phyloP scores from a whole-genome alignment of 2,113 vertebrate species.

The Percina caprodes region DNA sequence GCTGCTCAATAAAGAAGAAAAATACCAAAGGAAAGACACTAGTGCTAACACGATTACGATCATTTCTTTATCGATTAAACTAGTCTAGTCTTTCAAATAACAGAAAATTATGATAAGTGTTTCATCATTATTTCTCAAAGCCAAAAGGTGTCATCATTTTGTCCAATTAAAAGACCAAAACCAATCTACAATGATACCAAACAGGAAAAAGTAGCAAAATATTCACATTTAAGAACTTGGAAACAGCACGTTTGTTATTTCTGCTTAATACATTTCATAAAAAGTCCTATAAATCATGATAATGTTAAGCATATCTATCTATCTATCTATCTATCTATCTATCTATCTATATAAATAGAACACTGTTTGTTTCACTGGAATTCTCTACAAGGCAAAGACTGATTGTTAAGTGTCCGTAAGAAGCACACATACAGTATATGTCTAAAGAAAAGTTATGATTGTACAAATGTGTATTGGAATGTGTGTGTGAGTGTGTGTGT shows the following conservation, averaged over 20 bases:
- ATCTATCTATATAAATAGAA: too few relatives aligned
- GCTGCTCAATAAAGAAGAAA: not conserved
- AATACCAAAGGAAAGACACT: too few relatives aligned
- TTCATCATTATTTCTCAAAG: not conserved
- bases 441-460: not conserved
- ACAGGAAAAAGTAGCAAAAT: too few relatives aligned
- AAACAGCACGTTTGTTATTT: not conserved
- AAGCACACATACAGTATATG: not conserved
- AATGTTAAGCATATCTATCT: too few relatives aligned
- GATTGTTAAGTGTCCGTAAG: not conserved
- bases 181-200: too few relatives aligned
- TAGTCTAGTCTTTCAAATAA: not conserved
- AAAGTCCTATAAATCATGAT: not conserved
- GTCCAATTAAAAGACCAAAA: not conserved
- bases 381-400: not conserved
- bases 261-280: not conserved
- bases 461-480: not conserved
- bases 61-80: not conserved
- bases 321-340: too few relatives aligned
- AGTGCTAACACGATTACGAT: too few relatives aligned
- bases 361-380: not conserved
- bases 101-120: too few relatives aligned
- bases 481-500: not conserved
- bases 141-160: not conserved
- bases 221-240: too few relatives aligned